Evolutionary conservation across 2,113 vertebrate species (phyloP), one percentile per base, ranked within the genome.

Genomic region (Copsychus sechellarum): DNA sequence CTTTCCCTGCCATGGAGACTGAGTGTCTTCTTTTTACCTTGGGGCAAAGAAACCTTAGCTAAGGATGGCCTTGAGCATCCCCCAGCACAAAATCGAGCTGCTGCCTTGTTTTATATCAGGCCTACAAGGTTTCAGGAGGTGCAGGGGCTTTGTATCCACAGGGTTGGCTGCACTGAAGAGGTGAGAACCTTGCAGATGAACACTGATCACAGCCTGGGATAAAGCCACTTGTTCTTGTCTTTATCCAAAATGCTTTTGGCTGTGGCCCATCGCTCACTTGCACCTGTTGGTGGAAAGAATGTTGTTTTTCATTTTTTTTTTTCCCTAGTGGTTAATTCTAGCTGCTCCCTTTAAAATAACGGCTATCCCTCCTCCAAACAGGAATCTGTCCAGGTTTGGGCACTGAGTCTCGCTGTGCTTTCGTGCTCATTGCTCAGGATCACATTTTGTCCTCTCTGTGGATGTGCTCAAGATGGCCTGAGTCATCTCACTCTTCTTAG

Each of bases 181-280:
- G 26, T 5, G 31, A 53, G 58, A 64, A 67, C 0, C 0, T 6
- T 61, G 58, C 28, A n/a, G 45, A 6, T 53, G 53, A 81, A 12
- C 26, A 0, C 5, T 67, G 47, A 38, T 38, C 0, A 0, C 3
- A 4, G 51, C 12, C 9, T 76, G 69, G 61, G 18, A 24, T 48
- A 70, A 74, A 38, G 20, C 29, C 50, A 38, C 21, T 73, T 38
- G 14, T 18, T 50, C 72, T 51, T n/a, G 14, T 82, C 38, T 82
- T 29, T 66, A 43, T 82, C 53, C 58, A 36, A 34, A 80, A 31
- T 6, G 15, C 42, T 31, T 76, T 80, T 65, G 45, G 7, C 31
- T 1, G 0, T 73, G 54, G 69, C 45, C 58, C 2, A 2, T 81
- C 36, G 5, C 48, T 72, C 4, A 1, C 38, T 54, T 50, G 47